Evolutionary conservation across 2,797 vertebrate species (phyloP), one percentile per base, ranked within the genome.

Genomic region (Adelosebastes latens): DNA sequence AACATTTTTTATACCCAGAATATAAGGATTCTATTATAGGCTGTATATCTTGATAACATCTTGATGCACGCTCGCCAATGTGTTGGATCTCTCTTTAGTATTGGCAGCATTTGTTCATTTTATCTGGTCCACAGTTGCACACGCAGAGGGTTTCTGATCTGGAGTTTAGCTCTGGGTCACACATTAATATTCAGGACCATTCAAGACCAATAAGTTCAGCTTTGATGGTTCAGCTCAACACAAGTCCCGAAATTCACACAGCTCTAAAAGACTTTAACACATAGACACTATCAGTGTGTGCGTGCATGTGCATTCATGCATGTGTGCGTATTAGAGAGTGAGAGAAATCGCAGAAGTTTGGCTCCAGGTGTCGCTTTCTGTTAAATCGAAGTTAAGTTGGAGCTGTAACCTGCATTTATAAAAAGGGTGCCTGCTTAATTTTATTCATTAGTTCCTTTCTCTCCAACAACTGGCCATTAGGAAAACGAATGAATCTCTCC

Each of bases 111-210:
- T 80, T 80, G 20, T 81, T 77, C 69, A 16, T 81, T 80, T 71
- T 13, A 80, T 86, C 70, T 34, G 29, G n/a, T 85, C 68, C 74
- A 73, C 73, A 60, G 62, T 56, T 62, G 56, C 64, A 73, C 62
- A 42, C 22, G 81, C 76, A 42, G 14, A 67, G 68, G 46, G 67
- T 89, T 86, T 86, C 82, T 77, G 65, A 80, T 83, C 46, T 64
- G 36, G 53, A 85, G 69, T 89, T 84, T 88, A 82, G 79, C 87
- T 83, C 75, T 77, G 59, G 84, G 84, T 90, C 84, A 78, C 66
- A 74, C 77, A 88, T 92, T 87, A 75, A 90, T 87, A 92, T 92
- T 91, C 82, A 86, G 64, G 22, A 80, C 67, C 69, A 78, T 86
- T 89, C 72, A 80, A 72, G 61, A 80, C 70, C 77, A 68, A 81